phyloP scores from a whole-genome alignment of 2,113 vertebrate species.

The Paradisaea rubra region DNA sequence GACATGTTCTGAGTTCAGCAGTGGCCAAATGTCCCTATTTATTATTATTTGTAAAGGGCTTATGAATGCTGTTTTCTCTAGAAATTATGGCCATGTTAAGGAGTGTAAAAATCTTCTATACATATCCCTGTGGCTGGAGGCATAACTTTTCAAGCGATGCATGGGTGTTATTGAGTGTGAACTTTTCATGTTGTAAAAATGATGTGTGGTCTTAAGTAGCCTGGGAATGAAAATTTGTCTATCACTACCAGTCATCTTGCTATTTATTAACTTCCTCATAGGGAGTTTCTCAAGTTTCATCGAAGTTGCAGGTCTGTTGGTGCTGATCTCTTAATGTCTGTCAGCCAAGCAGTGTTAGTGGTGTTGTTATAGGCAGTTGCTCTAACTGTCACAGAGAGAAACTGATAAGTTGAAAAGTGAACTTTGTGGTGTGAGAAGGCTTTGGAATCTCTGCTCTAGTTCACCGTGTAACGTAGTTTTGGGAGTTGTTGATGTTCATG shows the following conservation, averaged over 20 bases:
- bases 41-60: neutral
- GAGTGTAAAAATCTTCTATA: neutral
- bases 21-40: neutral
- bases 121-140: neutral
- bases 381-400: neutral
- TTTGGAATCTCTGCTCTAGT: neutral
- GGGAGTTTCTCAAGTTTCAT: neutral
- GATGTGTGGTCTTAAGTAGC: neutral
- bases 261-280: neutral
- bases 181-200: neutral
- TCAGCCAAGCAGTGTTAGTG: neutral
- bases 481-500: neutral
- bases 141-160: fast-evolving
- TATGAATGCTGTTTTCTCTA: neutral
- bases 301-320: neutral
- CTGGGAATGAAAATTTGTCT: neutral
- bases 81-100: neutral
- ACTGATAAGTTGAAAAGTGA: neutral
- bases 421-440: neutral
- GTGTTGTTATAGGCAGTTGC: neutral
- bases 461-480: neutral
- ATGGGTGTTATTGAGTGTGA: neutral
- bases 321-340: neutral
- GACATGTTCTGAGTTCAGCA: neutral
- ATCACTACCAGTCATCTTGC: neutral